Base-by-base conservation (phyloP, 1,140 invertebrate genomes). In the Drosophila ficusphila region DNA sequence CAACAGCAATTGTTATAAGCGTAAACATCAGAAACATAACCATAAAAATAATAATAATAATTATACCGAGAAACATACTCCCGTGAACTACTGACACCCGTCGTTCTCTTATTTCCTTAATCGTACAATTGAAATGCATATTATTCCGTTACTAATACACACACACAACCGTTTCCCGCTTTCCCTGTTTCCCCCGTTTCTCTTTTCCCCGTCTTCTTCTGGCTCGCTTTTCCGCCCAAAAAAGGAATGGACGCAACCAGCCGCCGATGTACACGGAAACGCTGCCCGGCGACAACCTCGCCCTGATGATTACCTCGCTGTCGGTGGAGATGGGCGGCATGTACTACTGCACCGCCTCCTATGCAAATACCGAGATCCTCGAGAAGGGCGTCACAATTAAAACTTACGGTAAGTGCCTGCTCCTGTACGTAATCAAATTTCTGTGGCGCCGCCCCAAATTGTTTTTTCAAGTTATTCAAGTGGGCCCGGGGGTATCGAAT, bases 321-420 rank as follows among this genome's bases (percentile, higher is more conserved):
- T 93, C 94, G 34, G 94, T 95, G 54, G 93, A 95, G 31, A 95
- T 97, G 92, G 95, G 94, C 39, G 97, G 97, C 36, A 94, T 92
- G 54, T 98, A 98, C 92, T 96, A 94, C 36, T 98, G 97, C 91
- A 93, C 94, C 21, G 97, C 96, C 6, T 94, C 92, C 52, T 97
- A 97, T 90, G 95, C 95, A 12, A 94, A 92, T 74, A 94, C 94
- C 38, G 92, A 95, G 78, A 90, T 91, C 19, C 90, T 97, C 39
- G 92, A 91, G 49, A 94, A 94, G 34, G 93, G 93, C 33, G 95
- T 97, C 27, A 92, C 92, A 70, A 94, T 97, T 73, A 94, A 94
- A 76, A 95, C 95, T 69, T 96, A 96, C 78, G 93, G 96, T 97
- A 93, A 94, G 91, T 93, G 44, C 34, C 38, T 8, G 6, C 7